phyloP scores from a whole-genome alignment of 2,888 invertebrate genomes.

The Darwinula stevensoni region DNA sequence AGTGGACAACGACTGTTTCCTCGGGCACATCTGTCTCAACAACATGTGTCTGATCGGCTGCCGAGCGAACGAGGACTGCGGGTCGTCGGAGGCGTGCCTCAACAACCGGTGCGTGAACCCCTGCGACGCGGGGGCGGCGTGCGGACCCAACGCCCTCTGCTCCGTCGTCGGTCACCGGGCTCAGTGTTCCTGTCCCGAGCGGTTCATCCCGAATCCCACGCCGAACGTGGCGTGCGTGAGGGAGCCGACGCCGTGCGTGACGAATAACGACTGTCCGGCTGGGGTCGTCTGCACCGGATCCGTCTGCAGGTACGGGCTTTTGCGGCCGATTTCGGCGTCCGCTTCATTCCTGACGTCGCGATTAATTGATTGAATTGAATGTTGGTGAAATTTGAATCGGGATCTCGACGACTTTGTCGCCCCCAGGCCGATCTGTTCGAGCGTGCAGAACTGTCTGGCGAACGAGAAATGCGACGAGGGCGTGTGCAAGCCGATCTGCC shows the following conservation, averaged over 20 bases:
- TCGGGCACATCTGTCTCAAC: conserved; percentile 59
- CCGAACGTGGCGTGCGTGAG: conserved; percentile 63
- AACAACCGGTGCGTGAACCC: conserved; percentile 51
- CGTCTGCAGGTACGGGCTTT: no score
- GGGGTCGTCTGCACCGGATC: conserved; percentile 36
- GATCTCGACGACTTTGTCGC: no score
- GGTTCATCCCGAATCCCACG: conserved; percentile 53
- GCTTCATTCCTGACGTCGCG: no score
- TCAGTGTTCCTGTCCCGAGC: conserved; percentile 49
- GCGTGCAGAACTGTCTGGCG: conserved; percentile 39
- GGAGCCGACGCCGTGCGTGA: conserved; percentile 41
- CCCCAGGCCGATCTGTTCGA: conserved; percentile 46
- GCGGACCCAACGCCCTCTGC: conserved; percentile 56
- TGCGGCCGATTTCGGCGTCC: no score
- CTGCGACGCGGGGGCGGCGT: conserved; percentile 26
- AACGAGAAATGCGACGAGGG: conserved; percentile 47
- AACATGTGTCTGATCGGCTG: conserved; percentile 65
- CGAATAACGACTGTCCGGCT: conserved; percentile 39
- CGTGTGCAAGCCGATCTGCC: conserved; percentile 51
- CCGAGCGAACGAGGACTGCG: conserved; percentile 57
- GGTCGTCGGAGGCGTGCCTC: conserved; percentile 44
- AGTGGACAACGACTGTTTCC: conserved; percentile 68
- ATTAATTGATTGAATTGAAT: no score
- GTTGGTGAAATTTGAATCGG: no score
- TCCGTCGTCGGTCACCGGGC: conserved; percentile 43